Conservation (phyloP, 1,140 invertebrate species). For the Himalopsyche phryganea region DNA sequence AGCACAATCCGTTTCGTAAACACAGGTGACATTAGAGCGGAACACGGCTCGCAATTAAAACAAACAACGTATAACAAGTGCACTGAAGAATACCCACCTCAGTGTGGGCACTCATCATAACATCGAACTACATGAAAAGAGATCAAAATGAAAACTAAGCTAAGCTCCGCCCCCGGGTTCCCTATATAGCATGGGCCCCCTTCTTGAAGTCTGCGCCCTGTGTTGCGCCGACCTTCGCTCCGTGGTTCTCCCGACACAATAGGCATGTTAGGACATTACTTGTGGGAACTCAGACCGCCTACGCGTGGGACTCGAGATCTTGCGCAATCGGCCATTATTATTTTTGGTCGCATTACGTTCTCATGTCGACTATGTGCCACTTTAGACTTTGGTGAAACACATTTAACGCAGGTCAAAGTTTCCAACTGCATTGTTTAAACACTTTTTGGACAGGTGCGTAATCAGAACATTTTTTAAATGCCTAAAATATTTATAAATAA, state of each 20-base stretch:
- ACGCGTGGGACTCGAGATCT: constrained; percentile 25
- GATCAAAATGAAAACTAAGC: constrained; percentile 28
- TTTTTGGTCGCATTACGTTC: constrained; percentile 14
- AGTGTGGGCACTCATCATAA: constrained; percentile 31
- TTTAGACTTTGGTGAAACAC: constrained; percentile 17
- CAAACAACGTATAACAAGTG: constrained; percentile 11
- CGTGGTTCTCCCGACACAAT: constrained; percentile 16
- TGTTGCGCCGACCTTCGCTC: constrained; percentile 7
- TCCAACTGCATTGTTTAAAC: constrained; percentile 8
- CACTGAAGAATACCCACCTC: constrained; percentile 27
- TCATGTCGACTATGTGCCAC: constrained; percentile 21
- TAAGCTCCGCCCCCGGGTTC: constrained; percentile 12
- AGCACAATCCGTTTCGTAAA: constrained; percentile 10
- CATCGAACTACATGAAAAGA: constrained; percentile 32
- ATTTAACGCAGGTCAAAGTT: constrained; percentile 29
- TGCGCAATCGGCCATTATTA: constrained; percentile 26
- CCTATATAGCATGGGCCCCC: constrained; percentile 31
- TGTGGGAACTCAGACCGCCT: constrained; percentile 24
- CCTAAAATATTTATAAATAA: too few relatives aligned
- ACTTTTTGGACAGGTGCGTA: too few relatives aligned
- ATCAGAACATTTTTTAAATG: too few relatives aligned
- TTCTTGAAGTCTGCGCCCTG: constrained; percentile 5
- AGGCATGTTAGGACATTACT: constrained; percentile 19
- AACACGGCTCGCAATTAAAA: constrained; percentile 17
- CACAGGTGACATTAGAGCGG: constrained; percentile 17